phyloP scores from a whole-genome alignment of 2,797 vertebrate genomes.

The Nasua narica region DNA sequence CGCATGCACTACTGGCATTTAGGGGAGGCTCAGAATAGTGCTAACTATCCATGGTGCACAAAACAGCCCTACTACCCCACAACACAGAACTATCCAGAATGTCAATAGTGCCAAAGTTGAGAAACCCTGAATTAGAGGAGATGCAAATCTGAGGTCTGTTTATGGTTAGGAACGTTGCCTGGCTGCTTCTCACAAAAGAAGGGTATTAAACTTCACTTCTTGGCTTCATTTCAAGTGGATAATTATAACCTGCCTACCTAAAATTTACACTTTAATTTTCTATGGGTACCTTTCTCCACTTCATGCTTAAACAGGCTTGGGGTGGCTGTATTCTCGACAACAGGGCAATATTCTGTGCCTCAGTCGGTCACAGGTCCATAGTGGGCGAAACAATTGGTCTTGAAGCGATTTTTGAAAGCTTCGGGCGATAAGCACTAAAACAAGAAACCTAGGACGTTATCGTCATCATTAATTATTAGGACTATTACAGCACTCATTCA shows the following conservation, averaged over 20 bases:
- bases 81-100: neutral
- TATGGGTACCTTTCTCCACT: constrained; percentile 7
- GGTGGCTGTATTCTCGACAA: neutral
- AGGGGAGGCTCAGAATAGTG: neutral
- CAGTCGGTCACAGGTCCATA: neutral
- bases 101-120: neutral
- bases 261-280: constrained; percentile 65
- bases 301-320: constrained; percentile 54
- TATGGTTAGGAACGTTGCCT: constrained; percentile 16
- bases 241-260: constrained; percentile 65
- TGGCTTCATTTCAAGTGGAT: constrained; percentile 66
- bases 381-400: constrained; percentile 10
- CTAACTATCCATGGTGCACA: neutral
- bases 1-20: neutral
- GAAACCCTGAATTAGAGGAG: neutral
- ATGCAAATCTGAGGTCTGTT: constrained; percentile 25
- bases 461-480: constrained; percentile 47
- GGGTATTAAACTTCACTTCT: constrained; percentile 44
- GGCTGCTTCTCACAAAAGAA: constrained; percentile 39
- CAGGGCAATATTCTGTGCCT: neutral
- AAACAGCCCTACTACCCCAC: neutral
- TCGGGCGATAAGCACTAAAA: neutral
- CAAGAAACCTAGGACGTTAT: neutral
- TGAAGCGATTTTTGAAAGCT: constrained; percentile 31
- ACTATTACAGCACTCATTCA: neutral